Base-by-base conservation (phyloP, 2,888 invertebrate genomes). In the Temnothorax rugatulus region DNA sequence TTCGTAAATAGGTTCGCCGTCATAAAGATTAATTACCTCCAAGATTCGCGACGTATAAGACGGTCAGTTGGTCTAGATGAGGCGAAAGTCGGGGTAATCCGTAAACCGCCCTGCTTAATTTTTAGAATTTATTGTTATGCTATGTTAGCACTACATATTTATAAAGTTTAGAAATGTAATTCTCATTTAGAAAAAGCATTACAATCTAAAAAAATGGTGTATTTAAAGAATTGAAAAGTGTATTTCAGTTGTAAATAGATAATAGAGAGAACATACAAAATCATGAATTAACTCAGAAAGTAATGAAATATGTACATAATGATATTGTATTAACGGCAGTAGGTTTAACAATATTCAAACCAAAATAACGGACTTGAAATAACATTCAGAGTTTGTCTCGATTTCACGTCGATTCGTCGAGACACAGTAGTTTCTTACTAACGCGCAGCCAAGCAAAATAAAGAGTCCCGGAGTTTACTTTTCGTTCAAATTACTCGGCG, bases 391-490 rank as follows among this genome's bases (percentile, higher is more conserved):
- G 71, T 59, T 79, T 71, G 71, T 73, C 77, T 64, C 75, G 61
- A 76, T 76, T 82, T 75, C 77, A 77, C 52, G 52, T 82, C 81
- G 74, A 61, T 38, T 75, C 50, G 59, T 38, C n/a, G 75, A 15
- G 76, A 76, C 61, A 52, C 52, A 9, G 82, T 41, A 63, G 44
- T 41, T 82, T 50, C 76, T 59, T 52, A 47, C 52, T 34, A 82
- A 29, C 61, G 61, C 41, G 52, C 54, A 52, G 41, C 79, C 68
- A 83, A 66, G 68, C 66, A 79, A 83, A 87, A 86, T 86, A 86
- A 84, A 79, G 84, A 77, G 47, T 50, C 54, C 41, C 25, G 25
- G 63, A 83, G 86, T 87, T 86, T 84, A 87, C 86, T 83, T 87
- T 84, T 66, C 84, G 77, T 82, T 87, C 77, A 59, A 88, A 88